Conservation (phyloP, 2,888 invertebrate species). For the Apocheima hispidaria region DNA sequence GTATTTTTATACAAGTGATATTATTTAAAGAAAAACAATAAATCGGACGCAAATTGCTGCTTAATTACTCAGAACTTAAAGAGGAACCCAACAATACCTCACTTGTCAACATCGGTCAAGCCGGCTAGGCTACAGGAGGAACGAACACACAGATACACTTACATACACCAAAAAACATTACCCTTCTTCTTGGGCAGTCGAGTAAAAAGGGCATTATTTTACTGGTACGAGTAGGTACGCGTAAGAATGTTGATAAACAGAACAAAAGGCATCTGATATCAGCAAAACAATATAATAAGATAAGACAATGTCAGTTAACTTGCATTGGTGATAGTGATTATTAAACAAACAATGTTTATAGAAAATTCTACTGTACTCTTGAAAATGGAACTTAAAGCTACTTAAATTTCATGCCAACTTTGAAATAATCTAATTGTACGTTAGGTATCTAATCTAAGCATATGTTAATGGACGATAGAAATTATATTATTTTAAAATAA, state of each 20-base stretch:
- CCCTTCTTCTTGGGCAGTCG: too few species aligned
- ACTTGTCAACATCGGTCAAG: too few species aligned
- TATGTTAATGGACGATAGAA: neutral
- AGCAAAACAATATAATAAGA: neutral
- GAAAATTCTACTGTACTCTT: neutral
- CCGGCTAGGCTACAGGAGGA: too few species aligned
- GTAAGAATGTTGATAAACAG: neutral
- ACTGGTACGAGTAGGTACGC: too few species aligned
- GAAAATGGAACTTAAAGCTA: neutral
- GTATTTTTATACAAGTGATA: too few species aligned
- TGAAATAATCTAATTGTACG: neutral
- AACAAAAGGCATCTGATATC: neutral
- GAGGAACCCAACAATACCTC: too few species aligned
- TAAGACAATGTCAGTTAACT: slow-evolving; percentile 1
- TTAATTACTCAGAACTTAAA: too few species aligned
- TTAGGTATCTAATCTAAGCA: neutral
- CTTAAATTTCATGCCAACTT: neutral
- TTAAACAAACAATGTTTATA: neutral
- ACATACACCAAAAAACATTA: too few species aligned
- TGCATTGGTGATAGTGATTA: neutral
- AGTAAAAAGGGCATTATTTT: too few species aligned
- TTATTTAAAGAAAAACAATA: too few species aligned
- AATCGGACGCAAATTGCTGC: too few species aligned
- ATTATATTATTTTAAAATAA: neutral
- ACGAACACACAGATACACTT: too few species aligned